Percentiles rank a stretch among this genome's conserved stretches.
These are phyloP conservation scores for Nannoperca australis DNA, from an alignment of 2,797 vertebrate species.

Conservation along the genomic window DNA sequence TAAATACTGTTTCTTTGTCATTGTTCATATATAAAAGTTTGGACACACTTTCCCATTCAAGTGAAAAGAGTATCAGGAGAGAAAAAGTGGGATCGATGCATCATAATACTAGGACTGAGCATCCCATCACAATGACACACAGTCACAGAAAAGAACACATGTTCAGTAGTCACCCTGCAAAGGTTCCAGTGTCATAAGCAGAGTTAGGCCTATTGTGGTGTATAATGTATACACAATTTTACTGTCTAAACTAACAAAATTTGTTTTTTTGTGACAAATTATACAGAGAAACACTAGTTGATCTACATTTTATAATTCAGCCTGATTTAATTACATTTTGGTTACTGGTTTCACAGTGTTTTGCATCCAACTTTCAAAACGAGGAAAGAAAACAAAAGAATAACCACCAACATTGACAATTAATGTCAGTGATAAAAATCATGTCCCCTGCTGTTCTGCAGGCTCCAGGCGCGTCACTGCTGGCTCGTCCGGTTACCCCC, in stretches of 20 bases:
- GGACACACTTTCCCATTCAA: no score
- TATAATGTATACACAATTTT: neutral
- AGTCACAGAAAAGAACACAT: neutral
- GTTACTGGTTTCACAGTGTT: neutral
- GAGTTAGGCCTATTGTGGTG: neutral
- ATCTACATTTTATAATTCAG: neutral
- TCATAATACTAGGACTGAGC: neutral
- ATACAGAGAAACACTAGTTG: neutral
- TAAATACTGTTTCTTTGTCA: neutral
- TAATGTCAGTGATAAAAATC: neutral
- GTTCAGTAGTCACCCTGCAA: neutral
- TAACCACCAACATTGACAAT: neutral
- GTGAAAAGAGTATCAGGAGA: neutral
- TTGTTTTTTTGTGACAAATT: no score
- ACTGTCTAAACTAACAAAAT: neutral
- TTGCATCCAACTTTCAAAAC: conserved; percentile 2
- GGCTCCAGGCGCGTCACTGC: conserved; percentile 89
- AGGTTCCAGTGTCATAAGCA: neutral
- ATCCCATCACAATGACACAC: neutral
- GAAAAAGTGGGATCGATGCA: neutral
- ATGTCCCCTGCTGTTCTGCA: conserved; percentile 57
- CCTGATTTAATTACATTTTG: conserved; percentile 8
- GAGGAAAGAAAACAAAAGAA: neutral
- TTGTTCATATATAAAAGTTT: neutral
- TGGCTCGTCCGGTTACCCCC: conserved; percentile 90